A percentile compares a stretch with the other conserved stretches of the same genome.
Evolutionary conservation across 2,888 invertebrate genomes (phyloP).

Genomic region (Sturmia bella): DNA sequence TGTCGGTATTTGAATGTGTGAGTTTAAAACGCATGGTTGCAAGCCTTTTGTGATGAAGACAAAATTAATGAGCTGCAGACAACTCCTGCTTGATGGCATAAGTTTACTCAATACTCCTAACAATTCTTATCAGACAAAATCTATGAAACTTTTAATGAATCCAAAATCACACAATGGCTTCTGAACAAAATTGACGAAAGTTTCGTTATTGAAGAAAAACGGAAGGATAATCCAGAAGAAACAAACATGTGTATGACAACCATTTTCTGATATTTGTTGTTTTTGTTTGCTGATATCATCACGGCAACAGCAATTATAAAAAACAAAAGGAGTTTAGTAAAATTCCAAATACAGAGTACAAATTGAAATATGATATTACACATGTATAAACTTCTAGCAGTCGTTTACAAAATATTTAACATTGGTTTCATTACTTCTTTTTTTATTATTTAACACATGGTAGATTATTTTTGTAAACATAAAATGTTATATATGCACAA

Average conservation of each 20-base stretch:
- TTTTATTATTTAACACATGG: no score
- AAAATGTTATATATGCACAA: no score
- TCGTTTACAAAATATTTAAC: no score
- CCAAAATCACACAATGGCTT: slow-evolving; percentile 16
- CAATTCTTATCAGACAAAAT: slow-evolving; percentile 17
- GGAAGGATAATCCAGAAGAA: not conserved
- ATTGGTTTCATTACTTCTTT: no score
- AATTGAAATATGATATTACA: no score
- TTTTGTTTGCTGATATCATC: slow-evolving; percentile 32
- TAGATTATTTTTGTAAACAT: no score
- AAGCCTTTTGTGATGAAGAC: slow-evolving; percentile 33
- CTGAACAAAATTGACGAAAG: not conserved
- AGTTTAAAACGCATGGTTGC: not conserved
- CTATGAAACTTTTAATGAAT: slow-evolving; percentile 42
- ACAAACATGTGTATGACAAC: slow-evolving; percentile 26
- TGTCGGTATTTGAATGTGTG: not conserved
- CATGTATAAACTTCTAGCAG: no score
- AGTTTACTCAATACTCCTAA: not conserved
- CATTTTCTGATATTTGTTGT: slow-evolving; percentile 25
- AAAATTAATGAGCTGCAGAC: slow-evolving; percentile 54
- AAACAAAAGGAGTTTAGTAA: no score
- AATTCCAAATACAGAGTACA: not conserved
- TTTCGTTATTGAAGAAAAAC: not conserved
- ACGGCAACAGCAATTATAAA: slow-evolving; percentile 16
- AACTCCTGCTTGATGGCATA: not conserved